These are phyloP conservation scores for Amphiduros pacificus DNA, from an alignment of 2,888 invertebrate species.

Conservation along the genomic window DNA sequence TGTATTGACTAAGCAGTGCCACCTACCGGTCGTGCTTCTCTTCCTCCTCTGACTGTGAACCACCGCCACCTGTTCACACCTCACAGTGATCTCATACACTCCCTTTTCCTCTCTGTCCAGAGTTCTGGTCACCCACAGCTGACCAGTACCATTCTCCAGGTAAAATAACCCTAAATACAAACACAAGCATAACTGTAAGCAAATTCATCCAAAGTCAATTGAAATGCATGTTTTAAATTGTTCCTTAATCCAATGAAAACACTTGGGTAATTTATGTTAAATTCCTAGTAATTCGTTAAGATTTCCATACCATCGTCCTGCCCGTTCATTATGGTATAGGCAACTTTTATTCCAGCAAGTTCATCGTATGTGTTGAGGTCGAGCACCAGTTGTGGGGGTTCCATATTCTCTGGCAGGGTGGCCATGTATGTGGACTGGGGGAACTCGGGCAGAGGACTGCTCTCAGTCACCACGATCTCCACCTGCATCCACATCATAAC, in stretches of 20 bases:
- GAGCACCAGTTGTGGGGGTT: slow-evolving; percentile 74
- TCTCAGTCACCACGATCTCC: slow-evolving; percentile 32
- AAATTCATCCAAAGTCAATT: background rate
- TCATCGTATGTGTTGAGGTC: slow-evolving; percentile 76
- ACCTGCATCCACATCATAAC: too few relatives aligned
- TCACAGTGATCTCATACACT: slow-evolving; percentile 2
- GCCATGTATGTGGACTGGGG: slow-evolving; percentile 72
- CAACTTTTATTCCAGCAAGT: slow-evolving; percentile 36
- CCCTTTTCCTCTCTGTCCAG: slow-evolving; percentile 13
- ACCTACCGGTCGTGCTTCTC: too few relatives aligned
- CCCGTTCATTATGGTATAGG: slow-evolving; percentile 43
- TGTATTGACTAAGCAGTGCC: too few relatives aligned
- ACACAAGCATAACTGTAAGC: background rate
- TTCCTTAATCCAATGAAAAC: too few relatives aligned
- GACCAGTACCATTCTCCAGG: slow-evolving; percentile 9
- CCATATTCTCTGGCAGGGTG: slow-evolving; percentile 79
- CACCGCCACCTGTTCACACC: slow-evolving; percentile 1
- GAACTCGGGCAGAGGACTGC: slow-evolving; percentile 31
- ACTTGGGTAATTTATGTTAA: too few relatives aligned
- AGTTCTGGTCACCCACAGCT: slow-evolving; percentile 6
- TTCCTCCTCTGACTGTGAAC: background rate
- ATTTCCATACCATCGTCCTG: too few relatives aligned
- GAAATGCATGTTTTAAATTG: too few relatives aligned
- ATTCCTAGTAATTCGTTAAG: too few relatives aligned
- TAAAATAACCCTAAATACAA: slow-evolving; percentile 10